These are phyloP conservation scores for Heliconius ethilla DNA, from an alignment of 2,888 invertebrate genomes.

Conservation along the genomic window DNA sequence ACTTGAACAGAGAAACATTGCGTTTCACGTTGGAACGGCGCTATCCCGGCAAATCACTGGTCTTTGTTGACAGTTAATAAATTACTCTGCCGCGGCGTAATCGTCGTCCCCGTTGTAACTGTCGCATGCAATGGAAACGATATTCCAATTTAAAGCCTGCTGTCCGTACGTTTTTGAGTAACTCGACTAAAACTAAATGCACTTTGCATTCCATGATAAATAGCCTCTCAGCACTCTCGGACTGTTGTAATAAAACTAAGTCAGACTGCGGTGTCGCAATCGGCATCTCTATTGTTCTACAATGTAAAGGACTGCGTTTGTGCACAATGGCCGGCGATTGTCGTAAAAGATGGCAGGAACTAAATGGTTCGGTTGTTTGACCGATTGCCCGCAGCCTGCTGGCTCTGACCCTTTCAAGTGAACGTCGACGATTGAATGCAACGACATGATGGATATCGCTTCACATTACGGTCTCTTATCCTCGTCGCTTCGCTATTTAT, in stretches of 20 bases:
- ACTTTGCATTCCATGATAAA: conserved; percentile 56
- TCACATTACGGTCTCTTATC: conserved; percentile 58
- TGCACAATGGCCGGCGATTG: conserved; percentile 61
- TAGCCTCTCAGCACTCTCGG: conserved; percentile 36
- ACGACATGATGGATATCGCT: conserved; percentile 59
- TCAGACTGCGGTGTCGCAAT: conserved; percentile 51
- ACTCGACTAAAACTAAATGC: conserved; percentile 39
- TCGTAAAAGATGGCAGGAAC: conserved; percentile 71
- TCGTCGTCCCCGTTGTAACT: conserved; percentile 66
- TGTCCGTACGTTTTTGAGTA: conserved; percentile 60
- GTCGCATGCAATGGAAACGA: conserved; percentile 65
- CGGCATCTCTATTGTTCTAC: conserved; percentile 59
- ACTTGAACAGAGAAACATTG: conserved; percentile 59
- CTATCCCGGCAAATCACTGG: conserved; percentile 61
- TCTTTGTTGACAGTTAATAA: conserved; percentile 55
- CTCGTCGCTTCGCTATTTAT: conserved; percentile 54
- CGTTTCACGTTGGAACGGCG: conserved; percentile 53
- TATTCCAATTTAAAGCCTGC: conserved; percentile 38
- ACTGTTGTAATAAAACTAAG: conserved; percentile 50
- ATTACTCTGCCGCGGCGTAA: conserved; percentile 67
- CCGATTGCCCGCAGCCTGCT: conserved; percentile 65
- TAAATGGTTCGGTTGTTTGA: conserved; percentile 68
- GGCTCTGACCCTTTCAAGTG: conserved; percentile 57
- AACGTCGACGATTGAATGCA: conserved; percentile 58
- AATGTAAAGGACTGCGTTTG: conserved; percentile 49